Evolutionary conservation across 2,888 invertebrate genomes (phyloP), one percentile per base, ranked within the genome.

Genomic region (Acrobeloides nanus): DNA sequence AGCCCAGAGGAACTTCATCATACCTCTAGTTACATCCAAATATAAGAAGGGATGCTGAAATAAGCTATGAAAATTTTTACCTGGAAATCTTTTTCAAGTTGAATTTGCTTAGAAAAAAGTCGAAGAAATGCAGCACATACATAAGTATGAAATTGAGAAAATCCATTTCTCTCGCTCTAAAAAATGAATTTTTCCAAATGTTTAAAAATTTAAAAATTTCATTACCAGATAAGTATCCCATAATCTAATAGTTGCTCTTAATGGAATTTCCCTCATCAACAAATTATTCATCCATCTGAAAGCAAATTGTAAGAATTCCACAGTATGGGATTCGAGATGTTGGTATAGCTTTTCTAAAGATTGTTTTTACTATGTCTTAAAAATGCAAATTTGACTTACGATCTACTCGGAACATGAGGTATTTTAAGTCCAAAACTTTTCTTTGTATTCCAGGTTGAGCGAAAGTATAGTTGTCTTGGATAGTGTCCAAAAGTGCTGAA

Each of bases 261-360:
- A 81, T 3, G 97, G 97, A 61, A 97, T 83, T 79, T 97, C 97
- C 56, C 97, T 80, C 63, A 97, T 97, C 51, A 99, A 81, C 45
- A 99, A 81, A 80, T 99, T 99, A 78, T 99, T 99, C 87, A 99
- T 89, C 97, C 97, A 99, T 15, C 97, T 84, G 79, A 99, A 97
- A 1, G 95, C 89, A 79, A 97, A 99, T 79, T 97, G 95, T 35
- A 99, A 82, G 78, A 93, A 99, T 78, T 97, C 93, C 5, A 99
- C 89, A 46, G 87, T 87, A 74, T 97, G 90, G 27, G 81, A 80
- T 74, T 86, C 86, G 43, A 99, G 80, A 77, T 99, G 97, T 64
- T 84, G 83, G 80, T 95, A 90, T 8, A 97, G 81, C 0, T 84
- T 84, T 32, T 81, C 85, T 85, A 71, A 31, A 54, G 34, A 37